phyloP scores from a whole-genome alignment of 2,113 vertebrate genomes.

The Grammomys surdaster region DNA sequence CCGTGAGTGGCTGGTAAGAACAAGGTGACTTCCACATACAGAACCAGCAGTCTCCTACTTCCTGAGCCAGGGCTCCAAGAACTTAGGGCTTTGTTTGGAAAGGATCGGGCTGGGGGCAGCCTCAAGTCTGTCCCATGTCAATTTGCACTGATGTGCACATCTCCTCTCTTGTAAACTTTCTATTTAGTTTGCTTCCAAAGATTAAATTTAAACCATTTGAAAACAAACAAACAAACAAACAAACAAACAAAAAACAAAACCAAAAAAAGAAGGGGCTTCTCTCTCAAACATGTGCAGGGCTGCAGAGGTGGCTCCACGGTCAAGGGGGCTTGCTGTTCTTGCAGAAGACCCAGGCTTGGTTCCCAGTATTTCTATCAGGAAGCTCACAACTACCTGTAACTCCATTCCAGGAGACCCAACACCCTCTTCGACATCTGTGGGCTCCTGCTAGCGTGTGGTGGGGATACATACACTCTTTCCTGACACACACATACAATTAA shows the following conservation, averaged over 20 bases:
- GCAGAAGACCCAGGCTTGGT: neutral
- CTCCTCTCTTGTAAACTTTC: constrained; percentile 77
- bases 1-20: constrained; percentile 82
- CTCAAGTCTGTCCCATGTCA: constrained; percentile 60
- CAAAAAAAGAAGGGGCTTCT: too few species aligned
- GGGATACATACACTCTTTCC: neutral
- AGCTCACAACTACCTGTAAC: neutral
- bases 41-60: constrained; percentile 41
- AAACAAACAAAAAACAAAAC: neutral
- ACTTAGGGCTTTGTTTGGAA: constrained; percentile 69
- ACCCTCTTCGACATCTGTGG: neutral
- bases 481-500: too few species aligned
- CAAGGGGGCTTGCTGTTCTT: neutral
- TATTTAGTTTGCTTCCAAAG: constrained; percentile 82
- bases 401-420: neutral
- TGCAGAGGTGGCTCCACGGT: neutral
- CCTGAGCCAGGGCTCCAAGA: constrained; percentile 55
- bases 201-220: neutral
- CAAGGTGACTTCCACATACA: neutral
- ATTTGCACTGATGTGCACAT: constrained; percentile 77
- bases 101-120: constrained; percentile 63
- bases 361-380: neutral
- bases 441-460: neutral
- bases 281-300: neutral
- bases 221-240: neutral